Percentiles rank a stretch among this genome's conserved stretches.
These are phyloP conservation scores for Saccostrea glomerata DNA, from an alignment of 1,140 invertebrate genomes.

Conservation along the genomic window DNA sequence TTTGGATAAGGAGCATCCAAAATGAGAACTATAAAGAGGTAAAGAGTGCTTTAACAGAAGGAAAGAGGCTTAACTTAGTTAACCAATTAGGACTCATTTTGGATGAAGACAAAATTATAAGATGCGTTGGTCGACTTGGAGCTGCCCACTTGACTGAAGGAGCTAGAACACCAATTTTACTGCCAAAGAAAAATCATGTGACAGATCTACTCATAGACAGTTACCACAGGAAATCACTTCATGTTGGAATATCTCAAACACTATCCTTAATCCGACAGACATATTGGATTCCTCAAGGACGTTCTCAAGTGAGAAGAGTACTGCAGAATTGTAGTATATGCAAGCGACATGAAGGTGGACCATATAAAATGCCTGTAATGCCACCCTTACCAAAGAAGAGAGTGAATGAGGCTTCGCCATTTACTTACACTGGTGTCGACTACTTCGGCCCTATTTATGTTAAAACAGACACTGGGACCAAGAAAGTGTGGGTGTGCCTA, in stretches of 20 bases:
- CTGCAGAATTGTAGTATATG: too few relatives aligned
- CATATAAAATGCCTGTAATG: conserved; percentile 44
- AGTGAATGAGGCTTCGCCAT: conserved; percentile 9
- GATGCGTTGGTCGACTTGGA: conserved; percentile 2
- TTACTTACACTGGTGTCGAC: conserved; percentile 41
- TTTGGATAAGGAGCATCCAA: background rate
- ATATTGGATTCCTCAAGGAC: conserved; percentile 14
- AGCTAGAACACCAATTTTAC: background rate
- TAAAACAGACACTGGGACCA: conserved; percentile 1
- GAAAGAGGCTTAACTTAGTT: background rate
- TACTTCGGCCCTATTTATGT: conserved; percentile 49
- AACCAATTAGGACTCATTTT: background rate
- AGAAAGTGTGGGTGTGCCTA: conserved; percentile 48
- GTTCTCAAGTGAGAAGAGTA: conserved; percentile 1
- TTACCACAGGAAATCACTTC: background rate
- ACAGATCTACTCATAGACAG: conserved; percentile 17
- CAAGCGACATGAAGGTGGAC: conserved; percentile 30
- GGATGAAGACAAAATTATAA: background rate
- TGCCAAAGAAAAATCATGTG: conserved; percentile 28
- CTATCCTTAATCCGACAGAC: background rate
- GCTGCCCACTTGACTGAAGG: background rate
- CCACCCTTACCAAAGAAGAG: conserved; percentile 35
- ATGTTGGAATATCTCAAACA: too few relatives aligned
- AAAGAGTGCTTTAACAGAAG: background rate
- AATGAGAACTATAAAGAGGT: background rate